Percentiles rank a stretch among this genome's conserved stretches.
phyloP scores from a whole-genome alignment of 2,797 vertebrate species.

The Pristis pectinata region DNA sequence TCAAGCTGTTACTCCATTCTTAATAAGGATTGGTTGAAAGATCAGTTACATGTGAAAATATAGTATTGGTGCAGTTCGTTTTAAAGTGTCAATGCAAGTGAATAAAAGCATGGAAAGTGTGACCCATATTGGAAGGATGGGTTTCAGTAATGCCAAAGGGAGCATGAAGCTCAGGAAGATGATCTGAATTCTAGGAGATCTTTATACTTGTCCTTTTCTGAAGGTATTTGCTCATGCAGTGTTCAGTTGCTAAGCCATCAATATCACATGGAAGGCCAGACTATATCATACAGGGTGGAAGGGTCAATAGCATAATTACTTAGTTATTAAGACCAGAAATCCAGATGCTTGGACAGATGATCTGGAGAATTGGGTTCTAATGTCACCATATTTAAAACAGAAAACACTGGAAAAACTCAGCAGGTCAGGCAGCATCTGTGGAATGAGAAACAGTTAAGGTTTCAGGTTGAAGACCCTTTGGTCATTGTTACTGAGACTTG shows the following conservation, averaged over 20 bases:
- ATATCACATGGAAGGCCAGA: background rate
- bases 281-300: too few species aligned
- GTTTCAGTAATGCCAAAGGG: background rate
- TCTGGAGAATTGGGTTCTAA: too few species aligned
- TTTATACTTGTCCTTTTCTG: too few species aligned
- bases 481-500: too few species aligned
- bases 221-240: background rate
- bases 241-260: background rate
- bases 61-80: background rate
- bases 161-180: background rate
- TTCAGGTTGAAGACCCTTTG: too few species aligned
- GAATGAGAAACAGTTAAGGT: too few species aligned
- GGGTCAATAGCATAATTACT: background rate
- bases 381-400: too few species aligned
- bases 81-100: background rate
- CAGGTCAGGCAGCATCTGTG: too few species aligned
- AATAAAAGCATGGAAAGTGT: background rate
- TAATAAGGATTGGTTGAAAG: constrained; percentile 2
- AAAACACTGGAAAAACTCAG: too few species aligned
- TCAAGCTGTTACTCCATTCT: constrained; percentile 12
- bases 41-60: background rate
- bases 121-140: background rate
- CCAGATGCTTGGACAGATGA: too few species aligned
- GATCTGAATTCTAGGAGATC: background rate
- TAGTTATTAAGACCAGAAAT: too few species aligned